Base-by-base conservation (phyloP, 2,797 vertebrate species). In the Acipenser ruthenus region DNA sequence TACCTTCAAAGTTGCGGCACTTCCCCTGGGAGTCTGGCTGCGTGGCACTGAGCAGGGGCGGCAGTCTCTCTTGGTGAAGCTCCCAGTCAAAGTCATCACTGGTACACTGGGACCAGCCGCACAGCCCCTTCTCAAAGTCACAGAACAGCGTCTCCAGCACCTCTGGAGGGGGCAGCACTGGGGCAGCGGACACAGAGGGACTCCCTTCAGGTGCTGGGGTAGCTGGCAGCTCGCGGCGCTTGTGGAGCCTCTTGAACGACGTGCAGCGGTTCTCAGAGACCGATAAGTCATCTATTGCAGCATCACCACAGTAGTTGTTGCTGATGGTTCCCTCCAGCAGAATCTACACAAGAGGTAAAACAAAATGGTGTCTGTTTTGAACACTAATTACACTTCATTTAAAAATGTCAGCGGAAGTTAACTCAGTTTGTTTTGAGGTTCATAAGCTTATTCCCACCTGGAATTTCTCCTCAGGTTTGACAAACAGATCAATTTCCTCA, bases 101-200 rank as follows among this genome's bases (percentile, higher is more conserved):
- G 0, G 0, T 13, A 7, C 15, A 60, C 48, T 67, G 60, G 23
- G 64, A 63, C 75, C 78, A 79, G 56, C 66, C 65, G 64, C 75
- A 77, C 18, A 77, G 58, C n/a, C 65, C 67, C 11, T 50, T 23
- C 52, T 75, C 70, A 66, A 77, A 79, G 52, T 63, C 64, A 66
- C 75, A 77, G 59, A 68, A 4, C 13, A 63, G 55, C 18, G 11
- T 13, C 12, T 60, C 10, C 51, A 8, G 51, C 51, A 53, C 51
- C 51, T 8, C 51, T 53, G 8, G 51, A 53, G 51, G 51, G 51
- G 4, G 51, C 8, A 53, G 11, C 8, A 53, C 8, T 8, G 11
- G 11, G 8, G 11, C 51, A 53, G 6, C 53, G 51, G 51, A 53
- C 11, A 53, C 51, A 2, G 51, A 8, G 51, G 51, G 51, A 53